Base-by-base conservation (phyloP, 2,888 invertebrate species). In the Clanis bilineata region DNA sequence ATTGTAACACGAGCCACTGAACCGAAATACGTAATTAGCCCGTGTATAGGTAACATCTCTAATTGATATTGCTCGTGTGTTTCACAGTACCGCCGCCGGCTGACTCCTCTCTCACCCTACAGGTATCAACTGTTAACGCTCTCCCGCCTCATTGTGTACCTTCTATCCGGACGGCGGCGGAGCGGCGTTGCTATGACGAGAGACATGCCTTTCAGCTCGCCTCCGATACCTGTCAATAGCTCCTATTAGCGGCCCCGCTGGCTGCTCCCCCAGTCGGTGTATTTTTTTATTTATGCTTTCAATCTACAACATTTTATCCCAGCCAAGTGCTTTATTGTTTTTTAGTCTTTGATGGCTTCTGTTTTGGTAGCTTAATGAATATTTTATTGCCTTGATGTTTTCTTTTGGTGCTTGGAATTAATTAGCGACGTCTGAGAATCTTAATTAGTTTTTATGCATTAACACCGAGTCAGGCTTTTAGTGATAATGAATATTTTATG, bases 121-220 rank as follows among this genome's bases (percentile, higher is more conserved):
- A 44, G 10, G 47, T 51, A 18, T 25, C 47, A 4, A n/a, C 45
- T 25, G 45, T 47, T 23, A 47, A 55, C 54, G 39, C 58, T 56
- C 56, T 10, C 59, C 47, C 25, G 38, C 6, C 23, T n/a, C 41
- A 21, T 55, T 59, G 28, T 59, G 25, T 54, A 22, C 45, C 32
- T 21, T 54, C 25, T 59, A 22, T 41, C 23, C 25, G 18, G n/a
- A 18, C n/a, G 25, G 72, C 70, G 78, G 83, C 79, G 74, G 18
- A 5, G 10, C n/a, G 25, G 72, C 70, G 78, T 83, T 80, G 74
- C 80, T 70, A 79, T 85, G 81, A 79, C 76, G 79, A 81, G 79
- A 81, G 78, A 81, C 76, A 64, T 63, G 68, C 65, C 51, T 51
- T 51, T 51, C 51, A 51, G 9, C 32, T 51, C 51, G 15, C 51